phyloP scores from a whole-genome alignment of 35 echinoderm and acorn worm species.

The Stichopus chloronotus region DNA sequence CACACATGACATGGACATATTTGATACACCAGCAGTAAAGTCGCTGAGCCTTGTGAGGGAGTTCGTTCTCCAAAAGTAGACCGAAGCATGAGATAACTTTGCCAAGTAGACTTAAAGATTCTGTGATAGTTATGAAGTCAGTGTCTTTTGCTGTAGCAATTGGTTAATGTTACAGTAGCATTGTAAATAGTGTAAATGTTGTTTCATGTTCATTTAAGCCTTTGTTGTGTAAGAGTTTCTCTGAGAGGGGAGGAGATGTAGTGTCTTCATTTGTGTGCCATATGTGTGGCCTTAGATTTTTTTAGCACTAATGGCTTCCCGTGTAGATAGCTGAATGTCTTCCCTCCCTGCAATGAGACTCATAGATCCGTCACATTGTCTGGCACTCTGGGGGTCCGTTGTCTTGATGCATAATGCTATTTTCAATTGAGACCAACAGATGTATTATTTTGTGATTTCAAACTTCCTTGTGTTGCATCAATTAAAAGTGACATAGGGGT shows the following conservation, averaged over 20 bases:
- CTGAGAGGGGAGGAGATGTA: neutral
- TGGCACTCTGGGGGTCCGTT: no score
- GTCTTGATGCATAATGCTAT: no score
- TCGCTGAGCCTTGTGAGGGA: neutral
- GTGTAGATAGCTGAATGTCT: neutral
- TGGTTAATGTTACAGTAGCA: neutral
- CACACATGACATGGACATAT: neutral
- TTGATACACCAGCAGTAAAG: neutral
- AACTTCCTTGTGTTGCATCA: no score
- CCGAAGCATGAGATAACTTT: neutral
- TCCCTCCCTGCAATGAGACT: neutral
- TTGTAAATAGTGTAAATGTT: neutral
- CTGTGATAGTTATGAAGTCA: neutral
- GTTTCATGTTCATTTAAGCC: neutral
- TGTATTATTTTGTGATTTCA: no score
- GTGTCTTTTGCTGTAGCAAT: neutral
- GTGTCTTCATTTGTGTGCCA: neutral
- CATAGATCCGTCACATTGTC: neutral
- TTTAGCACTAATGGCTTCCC: neutral
- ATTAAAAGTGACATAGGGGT: no score
- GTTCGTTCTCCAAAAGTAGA: neutral
- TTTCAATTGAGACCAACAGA: no score
- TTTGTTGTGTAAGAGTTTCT: neutral
- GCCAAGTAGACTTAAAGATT: neutral
- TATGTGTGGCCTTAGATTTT: neutral